Conservation (phyloP, 2,113 vertebrate species). For the Cervus canadensis region DNA sequence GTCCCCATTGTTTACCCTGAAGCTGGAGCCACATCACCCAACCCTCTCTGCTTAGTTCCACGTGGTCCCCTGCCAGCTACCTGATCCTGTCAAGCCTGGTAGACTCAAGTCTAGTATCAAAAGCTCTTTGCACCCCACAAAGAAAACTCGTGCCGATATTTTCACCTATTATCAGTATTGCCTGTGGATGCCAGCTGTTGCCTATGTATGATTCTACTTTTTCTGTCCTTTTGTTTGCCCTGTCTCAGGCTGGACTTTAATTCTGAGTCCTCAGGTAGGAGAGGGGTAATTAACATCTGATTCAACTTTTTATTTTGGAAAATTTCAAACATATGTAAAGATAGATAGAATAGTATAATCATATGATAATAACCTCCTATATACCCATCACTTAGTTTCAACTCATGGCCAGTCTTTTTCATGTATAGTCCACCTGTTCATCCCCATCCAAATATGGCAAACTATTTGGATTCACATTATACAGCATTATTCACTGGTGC, state of each 20-base stretch:
- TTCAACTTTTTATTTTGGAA: background rate
- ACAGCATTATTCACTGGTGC: background rate
- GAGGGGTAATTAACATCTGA: background rate
- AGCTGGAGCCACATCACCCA: background rate
- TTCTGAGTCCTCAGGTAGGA: background rate
- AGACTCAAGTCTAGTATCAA: background rate
- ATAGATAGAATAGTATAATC: background rate
- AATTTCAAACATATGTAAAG: background rate
- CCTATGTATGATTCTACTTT: background rate
- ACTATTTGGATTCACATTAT: background rate
- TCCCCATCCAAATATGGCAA: background rate
- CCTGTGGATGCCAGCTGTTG: background rate
- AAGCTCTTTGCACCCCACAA: background rate
- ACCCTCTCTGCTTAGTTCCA: background rate
- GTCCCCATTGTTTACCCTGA: background rate
- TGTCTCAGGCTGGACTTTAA: background rate
- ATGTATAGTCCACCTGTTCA: background rate
- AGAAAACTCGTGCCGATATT: background rate
- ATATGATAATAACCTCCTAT: background rate
- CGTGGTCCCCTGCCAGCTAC: background rate
- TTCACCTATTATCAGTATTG: background rate
- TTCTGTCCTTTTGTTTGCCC: background rate
- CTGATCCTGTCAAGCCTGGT: background rate
- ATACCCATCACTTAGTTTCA: background rate
- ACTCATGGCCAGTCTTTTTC: background rate